Evolutionary conservation across 1,140 invertebrate genomes (phyloP), one percentile per base, ranked within the genome.

Genomic region (Cotesia chilonis): DNA sequence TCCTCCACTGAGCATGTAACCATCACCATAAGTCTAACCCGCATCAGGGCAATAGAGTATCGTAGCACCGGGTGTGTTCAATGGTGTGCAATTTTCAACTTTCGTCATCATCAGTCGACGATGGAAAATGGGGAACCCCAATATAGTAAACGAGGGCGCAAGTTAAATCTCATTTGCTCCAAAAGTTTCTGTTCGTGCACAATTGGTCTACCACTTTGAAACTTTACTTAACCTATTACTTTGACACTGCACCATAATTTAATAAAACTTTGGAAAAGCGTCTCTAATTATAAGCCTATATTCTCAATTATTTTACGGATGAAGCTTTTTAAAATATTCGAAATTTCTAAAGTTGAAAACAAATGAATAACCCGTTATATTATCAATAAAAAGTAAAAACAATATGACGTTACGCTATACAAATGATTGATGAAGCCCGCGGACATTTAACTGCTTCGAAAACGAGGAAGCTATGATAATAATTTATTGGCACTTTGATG

Each of bases 61-160:
- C 51, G 68, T 77, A 68, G 83, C 82, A 72, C 79, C 80, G 80
- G 78, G 75, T 82, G 78, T 74, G 77, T 71, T 79, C 76, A 78
- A 80, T 79, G 78, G 76, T 77, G 77, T 61, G 75, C 81, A 78
- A 85, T 83, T 82, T 81, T 81, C 78, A 85, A 86, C 81, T 82
- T 85, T 84, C 80, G 79, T 79, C 79, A 79, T 82, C 79, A 78
- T 74, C 71, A 57, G 75, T 77, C 76, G 76, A 77, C 76, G 76
- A 81, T 80, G 79, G 79, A 81, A 81, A 80, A 76, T 79, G 76
- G 81, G 74, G 77, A 79, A 79, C 79, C 76, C 55, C 63, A 3
- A 67, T 47, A 57, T 17, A 67, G 36, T 17, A 54, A 67, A 37
- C 28, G 54, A 66, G 37, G 38, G 60, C 59, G 37, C 47, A 37